These are phyloP conservation scores for Echinarachnius parma DNA, from an alignment of 53 echinoderm and acorn worm species.

Conservation along the genomic window DNA sequence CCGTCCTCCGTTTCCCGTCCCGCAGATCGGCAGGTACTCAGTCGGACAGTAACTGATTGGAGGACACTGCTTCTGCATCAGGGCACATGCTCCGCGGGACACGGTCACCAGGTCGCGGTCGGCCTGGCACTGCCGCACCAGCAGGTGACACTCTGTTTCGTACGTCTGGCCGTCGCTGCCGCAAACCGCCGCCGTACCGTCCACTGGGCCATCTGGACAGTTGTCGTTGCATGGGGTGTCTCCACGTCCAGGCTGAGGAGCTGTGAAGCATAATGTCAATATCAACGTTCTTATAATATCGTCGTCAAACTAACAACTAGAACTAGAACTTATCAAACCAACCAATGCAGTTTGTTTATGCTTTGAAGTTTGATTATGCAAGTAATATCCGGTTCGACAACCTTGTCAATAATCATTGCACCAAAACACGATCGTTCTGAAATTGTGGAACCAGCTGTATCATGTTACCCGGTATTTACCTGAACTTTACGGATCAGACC, in stretches of 20 bases:
- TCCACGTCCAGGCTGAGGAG: conserved; percentile 28
- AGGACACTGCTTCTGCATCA: conserved; percentile 11
- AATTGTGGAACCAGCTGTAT: too few species aligned
- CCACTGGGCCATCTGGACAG: conserved; percentile 28
- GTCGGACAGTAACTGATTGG: conserved; percentile 22
- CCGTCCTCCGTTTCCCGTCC: too few species aligned
- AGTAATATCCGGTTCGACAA: too few species aligned
- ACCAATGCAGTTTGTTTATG: too few species aligned
- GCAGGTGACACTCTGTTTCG: conserved; percentile 35
- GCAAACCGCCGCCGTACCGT: conserved; percentile 13
- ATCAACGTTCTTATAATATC: too few species aligned
- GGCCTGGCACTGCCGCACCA: conserved; percentile 20
- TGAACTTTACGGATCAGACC: too few species aligned
- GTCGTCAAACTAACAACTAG: too few species aligned
- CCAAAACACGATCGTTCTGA: too few species aligned
- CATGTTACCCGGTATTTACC: too few species aligned
- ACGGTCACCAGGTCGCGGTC: conserved; percentile 6
- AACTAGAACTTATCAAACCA: too few species aligned
- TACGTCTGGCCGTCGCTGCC: conserved; percentile 24
- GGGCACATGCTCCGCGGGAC: not conserved
- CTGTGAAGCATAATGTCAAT: not conserved
- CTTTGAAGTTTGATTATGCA: too few species aligned
- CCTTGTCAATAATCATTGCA: too few species aligned
- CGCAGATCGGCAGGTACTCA: conserved; percentile 38
- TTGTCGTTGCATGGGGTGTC: conserved; percentile 44